These are phyloP conservation scores for Strigops habroptila DNA, from an alignment of 2,113 vertebrate species.

Conservation along the genomic window DNA sequence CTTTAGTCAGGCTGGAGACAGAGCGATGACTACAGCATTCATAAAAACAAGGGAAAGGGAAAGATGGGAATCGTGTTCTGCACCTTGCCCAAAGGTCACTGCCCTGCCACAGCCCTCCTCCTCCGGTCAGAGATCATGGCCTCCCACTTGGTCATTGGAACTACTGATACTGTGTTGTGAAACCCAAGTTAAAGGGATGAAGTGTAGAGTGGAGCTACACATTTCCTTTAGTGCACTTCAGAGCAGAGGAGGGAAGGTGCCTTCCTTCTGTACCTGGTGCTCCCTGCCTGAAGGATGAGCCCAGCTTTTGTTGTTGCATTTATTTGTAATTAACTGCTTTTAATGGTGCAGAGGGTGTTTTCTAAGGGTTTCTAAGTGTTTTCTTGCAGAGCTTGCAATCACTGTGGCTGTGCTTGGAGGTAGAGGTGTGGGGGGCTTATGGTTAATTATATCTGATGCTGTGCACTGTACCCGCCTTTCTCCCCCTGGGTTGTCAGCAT, in stretches of 20 bases:
- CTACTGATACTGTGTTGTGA: neutral
- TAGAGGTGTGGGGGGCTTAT: neutral
- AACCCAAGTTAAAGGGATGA: neutral
- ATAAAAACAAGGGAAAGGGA: neutral
- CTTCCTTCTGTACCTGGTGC: neutral
- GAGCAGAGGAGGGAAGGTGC: neutral
- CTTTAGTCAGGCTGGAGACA: neutral
- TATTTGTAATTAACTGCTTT: neutral
- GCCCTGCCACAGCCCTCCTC: neutral
- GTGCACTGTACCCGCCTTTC: neutral
- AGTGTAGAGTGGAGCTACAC: neutral
- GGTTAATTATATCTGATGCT: neutral
- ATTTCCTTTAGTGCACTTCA: neutral
- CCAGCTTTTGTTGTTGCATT: neutral
- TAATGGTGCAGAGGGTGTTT: neutral
- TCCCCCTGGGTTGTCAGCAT: neutral
- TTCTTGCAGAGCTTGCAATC: neutral
- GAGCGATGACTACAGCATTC: neutral
- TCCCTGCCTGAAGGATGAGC: neutral
- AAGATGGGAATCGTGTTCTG: neutral
- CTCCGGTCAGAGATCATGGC: neutral
- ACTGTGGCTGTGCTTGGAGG: neutral
- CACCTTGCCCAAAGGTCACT: constrained; percentile 32
- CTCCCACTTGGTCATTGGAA: neutral
- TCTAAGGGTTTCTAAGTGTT: neutral